phyloP scores from a whole-genome alignment of 1,140 invertebrate species.

The Tribolium madens region DNA sequence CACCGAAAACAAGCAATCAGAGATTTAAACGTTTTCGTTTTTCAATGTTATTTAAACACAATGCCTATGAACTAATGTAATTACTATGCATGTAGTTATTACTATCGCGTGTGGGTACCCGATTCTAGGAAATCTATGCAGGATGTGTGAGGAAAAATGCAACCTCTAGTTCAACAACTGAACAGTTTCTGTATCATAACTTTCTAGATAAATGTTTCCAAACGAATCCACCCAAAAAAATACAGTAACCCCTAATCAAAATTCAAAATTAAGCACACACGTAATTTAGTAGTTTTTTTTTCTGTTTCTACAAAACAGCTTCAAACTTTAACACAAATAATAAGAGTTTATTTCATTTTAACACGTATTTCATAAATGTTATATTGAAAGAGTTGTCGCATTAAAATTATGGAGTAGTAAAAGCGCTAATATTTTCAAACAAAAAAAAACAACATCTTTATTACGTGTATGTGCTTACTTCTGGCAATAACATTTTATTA shows the following conservation, averaged over 20 bases:
- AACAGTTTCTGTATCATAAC: background rate
- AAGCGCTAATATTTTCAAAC: background rate
- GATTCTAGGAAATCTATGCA: slow-evolving; percentile 27
- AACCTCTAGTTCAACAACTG: background rate
- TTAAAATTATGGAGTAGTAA: background rate
- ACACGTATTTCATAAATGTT: background rate
- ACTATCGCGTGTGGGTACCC: slow-evolving; percentile 31
- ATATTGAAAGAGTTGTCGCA: background rate
- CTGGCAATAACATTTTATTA: background rate
- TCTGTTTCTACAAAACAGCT: background rate
- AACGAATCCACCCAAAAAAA: background rate
- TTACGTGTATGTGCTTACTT: background rate
- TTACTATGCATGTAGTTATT: slow-evolving; percentile 1
- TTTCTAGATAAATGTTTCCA: background rate
- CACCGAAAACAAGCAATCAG: background rate
- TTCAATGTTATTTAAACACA: background rate
- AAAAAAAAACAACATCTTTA: background rate
- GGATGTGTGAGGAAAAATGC: slow-evolving; percentile 19
- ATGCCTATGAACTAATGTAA: background rate
- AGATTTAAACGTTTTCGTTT: background rate
- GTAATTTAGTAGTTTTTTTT: too few species aligned
- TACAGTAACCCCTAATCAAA: too few species aligned
- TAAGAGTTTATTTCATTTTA: background rate
- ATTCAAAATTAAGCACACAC: too few species aligned
- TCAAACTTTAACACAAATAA: background rate